phyloP scores from a whole-genome alignment of 2,797 vertebrate genomes.

The Cirrhinus mrigala region DNA sequence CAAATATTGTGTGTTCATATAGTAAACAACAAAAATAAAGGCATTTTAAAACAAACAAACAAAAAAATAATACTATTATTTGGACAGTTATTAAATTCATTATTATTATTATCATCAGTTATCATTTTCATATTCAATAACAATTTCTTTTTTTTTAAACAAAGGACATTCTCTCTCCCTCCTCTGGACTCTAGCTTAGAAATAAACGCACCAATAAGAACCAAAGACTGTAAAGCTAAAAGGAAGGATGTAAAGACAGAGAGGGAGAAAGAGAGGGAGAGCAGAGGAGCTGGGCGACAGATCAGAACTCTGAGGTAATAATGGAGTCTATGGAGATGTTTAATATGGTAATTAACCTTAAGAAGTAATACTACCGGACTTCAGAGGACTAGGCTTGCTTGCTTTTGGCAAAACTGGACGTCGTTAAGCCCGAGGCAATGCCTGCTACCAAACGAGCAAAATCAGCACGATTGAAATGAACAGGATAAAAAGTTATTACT shows the following conservation, averaged over 20 bases:
- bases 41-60: slow-evolving; percentile 66
- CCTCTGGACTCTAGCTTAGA: slow-evolving; percentile 55
- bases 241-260: slow-evolving; percentile 42
- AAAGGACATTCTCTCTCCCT: slow-evolving; percentile 60
- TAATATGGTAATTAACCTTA: slow-evolving; percentile 36
- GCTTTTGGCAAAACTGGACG: slow-evolving; percentile 39
- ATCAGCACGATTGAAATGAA: slow-evolving; percentile 31
- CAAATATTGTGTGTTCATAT: slow-evolving; percentile 67
- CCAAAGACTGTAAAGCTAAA: slow-evolving; percentile 21
- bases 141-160: slow-evolving; percentile 57
- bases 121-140: slow-evolving; percentile 57
- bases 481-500: slow-evolving; percentile 25
- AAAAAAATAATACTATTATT: slow-evolving; percentile 77
- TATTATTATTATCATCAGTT: slow-evolving; percentile 63
- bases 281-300: slow-evolving; percentile 29
- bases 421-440: slow-evolving; percentile 17
- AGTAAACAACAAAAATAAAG: slow-evolving; percentile 71
- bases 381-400: slow-evolving; percentile 30
- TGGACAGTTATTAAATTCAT: slow-evolving; percentile 71
- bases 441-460: slow-evolving; percentile 7
- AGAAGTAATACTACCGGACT: slow-evolving; percentile 36
- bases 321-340: slow-evolving; percentile 55
- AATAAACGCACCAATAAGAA: slow-evolving; percentile 37
- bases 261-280: slow-evolving; percentile 39
- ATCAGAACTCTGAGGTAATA: slow-evolving; percentile 57